Base-by-base conservation (phyloP, 1,140 invertebrate genomes). In the Drosophila kurseongensis region DNA sequence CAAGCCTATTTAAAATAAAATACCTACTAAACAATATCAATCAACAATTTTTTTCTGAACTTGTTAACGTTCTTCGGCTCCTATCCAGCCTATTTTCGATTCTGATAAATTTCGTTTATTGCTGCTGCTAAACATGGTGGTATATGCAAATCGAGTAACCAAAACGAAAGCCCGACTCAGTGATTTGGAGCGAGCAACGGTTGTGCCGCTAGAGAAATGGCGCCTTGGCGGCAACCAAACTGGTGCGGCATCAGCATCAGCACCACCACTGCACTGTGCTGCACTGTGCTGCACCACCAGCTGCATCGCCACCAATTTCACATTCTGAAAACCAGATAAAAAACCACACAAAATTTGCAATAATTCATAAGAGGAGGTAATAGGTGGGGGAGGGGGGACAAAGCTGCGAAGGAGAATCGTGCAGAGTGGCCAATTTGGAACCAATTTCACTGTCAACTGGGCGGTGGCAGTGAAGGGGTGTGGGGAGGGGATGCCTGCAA, bases 321-420 rank as follows among this genome's bases (percentile, higher is more conserved):
- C 83, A 88, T 88, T 88, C 83, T 89, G 73, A 88, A 89, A 83
- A 89, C 78, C 62, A 79, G 84, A 69, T 76, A 89, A 89, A 76
- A 77, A 73, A 65, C 78, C 84, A 89, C 84, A 89, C 76, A 65
- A 83, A 89, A 89, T 83, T 76, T 77, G 65, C 83, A 88, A 88
- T 83, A 83, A 88, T 88, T 88, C 84, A 88, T 88, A 89, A 88
- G 71, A 65, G 68, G 82, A 80, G n/a, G 62, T 52, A 65, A 79
- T 56, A n/a, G n/a, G n/a, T n/a, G n/a, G n/a, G n/a, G n/a, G n/a
- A n/a, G n/a, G 57, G 58, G 38, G 41, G 23, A 57, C n/a, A 51
- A 65, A 32, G 38, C 54, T 58, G 41, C 58, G 55, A 40, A 48
- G 65, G 56, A 66, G 80, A 72, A 48, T 60, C 80, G 80, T 76